Evolutionary conservation across 2,113 vertebrate genomes (phyloP).

Genomic region (Ailuropoda melanoleuca): DNA sequence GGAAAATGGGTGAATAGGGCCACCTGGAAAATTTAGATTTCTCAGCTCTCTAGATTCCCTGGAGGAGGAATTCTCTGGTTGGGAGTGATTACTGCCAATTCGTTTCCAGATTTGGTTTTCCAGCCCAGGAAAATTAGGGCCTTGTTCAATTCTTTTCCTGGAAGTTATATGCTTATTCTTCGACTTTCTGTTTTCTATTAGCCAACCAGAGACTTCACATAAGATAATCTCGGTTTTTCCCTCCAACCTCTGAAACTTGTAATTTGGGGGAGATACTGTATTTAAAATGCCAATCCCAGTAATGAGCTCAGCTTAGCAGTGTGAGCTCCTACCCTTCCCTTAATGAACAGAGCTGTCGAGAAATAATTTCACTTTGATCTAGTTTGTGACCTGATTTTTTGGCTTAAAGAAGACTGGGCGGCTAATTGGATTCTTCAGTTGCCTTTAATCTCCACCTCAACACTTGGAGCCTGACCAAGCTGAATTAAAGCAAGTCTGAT

Average conservation of each 20-base stretch:
- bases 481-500: conserved; percentile 85
- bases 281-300: conserved; percentile 78
- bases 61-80: conserved; percentile 35
- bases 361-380: conserved; percentile 87
- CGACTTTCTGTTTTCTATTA: conserved; percentile 78
- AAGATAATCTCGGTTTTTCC: conserved; percentile 77
- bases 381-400: conserved; percentile 81
- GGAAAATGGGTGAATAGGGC: not conserved
- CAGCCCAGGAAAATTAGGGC: conserved; percentile 45
- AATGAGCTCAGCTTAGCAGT: conserved; percentile 72
- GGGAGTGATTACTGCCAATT: conserved; percentile 8
- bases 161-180: conserved; percentile 51
- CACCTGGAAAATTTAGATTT: conserved; percentile 44
- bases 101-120: conserved; percentile 56
- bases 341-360: conserved; percentile 81
- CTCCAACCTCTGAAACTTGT: conserved; percentile 74
- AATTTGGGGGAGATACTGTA: conserved; percentile 81
- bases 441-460: conserved; percentile 85
- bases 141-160: conserved; percentile 65
- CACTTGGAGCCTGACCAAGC: conserved; percentile 84
- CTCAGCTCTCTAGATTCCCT: not conserved
- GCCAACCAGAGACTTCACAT: conserved; percentile 54
- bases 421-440: conserved; percentile 84
- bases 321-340: conserved; percentile 72
- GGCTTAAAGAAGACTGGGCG: conserved; percentile 79